Base-by-base conservation (phyloP, 2,113 vertebrate species). In the Sander vitreus region DNA sequence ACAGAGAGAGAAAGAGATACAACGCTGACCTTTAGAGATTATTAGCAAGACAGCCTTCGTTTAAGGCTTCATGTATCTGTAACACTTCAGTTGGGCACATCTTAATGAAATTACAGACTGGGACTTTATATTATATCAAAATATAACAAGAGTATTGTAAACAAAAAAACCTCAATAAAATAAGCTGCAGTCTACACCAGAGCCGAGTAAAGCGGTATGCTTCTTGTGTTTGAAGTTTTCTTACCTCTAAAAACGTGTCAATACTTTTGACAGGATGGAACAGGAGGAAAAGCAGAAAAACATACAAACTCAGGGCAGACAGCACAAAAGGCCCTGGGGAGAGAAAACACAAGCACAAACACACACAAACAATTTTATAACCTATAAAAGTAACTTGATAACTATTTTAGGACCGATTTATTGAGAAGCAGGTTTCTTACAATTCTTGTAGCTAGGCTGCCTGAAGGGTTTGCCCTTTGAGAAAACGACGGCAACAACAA, bases 401-500 rank as follows among this genome's bases (percentile, higher is more conserved):
- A 18, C 4, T 27, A 23, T 25, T 18, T 60, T 1, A 70, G 16
- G 47, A 18, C 1, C 7, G 2, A 27, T 19, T 11, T 13, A 68
- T 12, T 14, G 9, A 21, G 4, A 58, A 36, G 11, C 0, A 25
- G 6, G 16, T 11, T 16, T 68, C 97, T 93, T 95, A 99, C 98
- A 96, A 67, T 99, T 99, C 88, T 96, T 98, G 94, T 98, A 99
- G 96, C 96, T 97, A 8, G 98, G 98, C 86, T 99, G 97, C 84
- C 98, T 95, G 90, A 99, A 99, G 48, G 98, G 98, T 92, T 97
- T 99, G 88, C 98, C 98, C 95, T 99, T 99, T 86, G 98, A 99
- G 95, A 99, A 99, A 81, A 97, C 96, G 33, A 99, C 85, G 54
- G 98, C 98, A 71, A 99, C 97, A 67, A 97, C 97, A 91, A 99